These are phyloP conservation scores for Scotopteryx bipunctaria DNA, from an alignment of 2,888 invertebrate genomes.

Conservation along the genomic window DNA sequence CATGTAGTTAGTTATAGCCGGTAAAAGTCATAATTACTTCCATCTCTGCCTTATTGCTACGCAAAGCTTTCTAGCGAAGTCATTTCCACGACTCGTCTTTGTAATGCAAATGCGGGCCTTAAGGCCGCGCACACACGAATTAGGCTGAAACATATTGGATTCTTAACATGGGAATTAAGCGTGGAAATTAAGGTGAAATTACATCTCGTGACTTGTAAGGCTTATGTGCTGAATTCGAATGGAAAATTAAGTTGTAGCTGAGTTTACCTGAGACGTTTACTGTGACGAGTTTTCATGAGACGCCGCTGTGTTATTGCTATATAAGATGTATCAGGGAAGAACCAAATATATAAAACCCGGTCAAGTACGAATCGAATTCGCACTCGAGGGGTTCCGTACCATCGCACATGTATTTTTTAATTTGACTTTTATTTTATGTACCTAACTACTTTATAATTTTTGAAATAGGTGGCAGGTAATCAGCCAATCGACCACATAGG, in stretches of 20 bases:
- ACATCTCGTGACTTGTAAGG: conserved; percentile 33
- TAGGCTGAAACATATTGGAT: conserved; percentile 44
- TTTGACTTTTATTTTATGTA: too few relatives aligned
- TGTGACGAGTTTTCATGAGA: too few relatives aligned
- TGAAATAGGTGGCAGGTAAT: too few relatives aligned
- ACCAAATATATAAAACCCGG: too few relatives aligned
- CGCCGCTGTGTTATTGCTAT: too few relatives aligned
- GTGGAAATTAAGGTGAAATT: conserved; percentile 37
- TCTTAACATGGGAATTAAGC: conserved; percentile 45
- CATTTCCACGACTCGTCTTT: conserved; percentile 62
- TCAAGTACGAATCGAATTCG: too few relatives aligned
- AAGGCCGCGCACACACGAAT: conserved; percentile 29
- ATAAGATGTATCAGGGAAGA: background rate
- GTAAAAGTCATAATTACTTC: conserved; percentile 9
- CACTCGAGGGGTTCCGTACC: too few relatives aligned
- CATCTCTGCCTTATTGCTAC: conserved; percentile 1
- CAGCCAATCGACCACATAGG: too few relatives aligned
- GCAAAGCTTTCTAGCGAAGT: conserved; percentile 37
- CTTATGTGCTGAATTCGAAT: conserved; percentile 27
- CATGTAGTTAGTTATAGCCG: background rate
- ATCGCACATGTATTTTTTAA: too few relatives aligned
- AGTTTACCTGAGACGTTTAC: conserved; percentile 21
- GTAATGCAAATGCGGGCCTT: conserved; percentile 61
- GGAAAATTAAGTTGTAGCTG: conserved; percentile 29
- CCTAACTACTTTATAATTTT: too few relatives aligned